These are phyloP conservation scores for Temnothorax ravouxi DNA, from an alignment of 2,888 invertebrate species.

Conservation along the genomic window DNA sequence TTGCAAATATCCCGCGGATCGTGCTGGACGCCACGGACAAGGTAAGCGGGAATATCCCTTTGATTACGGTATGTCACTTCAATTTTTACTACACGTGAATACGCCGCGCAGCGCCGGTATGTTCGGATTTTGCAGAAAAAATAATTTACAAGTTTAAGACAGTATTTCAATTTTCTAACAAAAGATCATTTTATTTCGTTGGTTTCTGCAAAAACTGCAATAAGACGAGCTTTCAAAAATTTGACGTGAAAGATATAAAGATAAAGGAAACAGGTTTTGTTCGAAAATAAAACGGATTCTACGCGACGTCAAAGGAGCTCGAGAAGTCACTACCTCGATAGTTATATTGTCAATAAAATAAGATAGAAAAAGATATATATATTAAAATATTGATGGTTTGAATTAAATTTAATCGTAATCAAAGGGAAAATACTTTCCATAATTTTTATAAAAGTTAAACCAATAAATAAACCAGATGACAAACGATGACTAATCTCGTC, in stretches of 20 bases:
- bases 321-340: not conserved
- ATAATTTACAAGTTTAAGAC: not conserved
- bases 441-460: not conserved
- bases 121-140: not conserved
- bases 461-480: not conserved
- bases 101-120: not conserved
- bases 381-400: conserved; percentile 3
- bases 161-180: not conserved
- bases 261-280: not conserved
- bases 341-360: not conserved
- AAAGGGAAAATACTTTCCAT: not conserved
- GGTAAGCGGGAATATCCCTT: conserved; percentile 85
- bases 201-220: not conserved
- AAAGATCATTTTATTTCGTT: not conserved
- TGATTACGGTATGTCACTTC: not conserved
- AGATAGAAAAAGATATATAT: not conserved
- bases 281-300: not conserved
- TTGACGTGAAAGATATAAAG: not conserved
- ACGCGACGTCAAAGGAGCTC: not conserved
- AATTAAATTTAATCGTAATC: conserved; percentile 12
- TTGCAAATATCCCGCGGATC: conserved; percentile 88
- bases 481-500: not conserved
- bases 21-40: conserved; percentile 90
- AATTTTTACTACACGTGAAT: not conserved
- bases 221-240: not conserved